Evolutionary conservation across 2,113 vertebrate genomes (phyloP).

Genomic region (Thalassoma bifasciatum): DNA sequence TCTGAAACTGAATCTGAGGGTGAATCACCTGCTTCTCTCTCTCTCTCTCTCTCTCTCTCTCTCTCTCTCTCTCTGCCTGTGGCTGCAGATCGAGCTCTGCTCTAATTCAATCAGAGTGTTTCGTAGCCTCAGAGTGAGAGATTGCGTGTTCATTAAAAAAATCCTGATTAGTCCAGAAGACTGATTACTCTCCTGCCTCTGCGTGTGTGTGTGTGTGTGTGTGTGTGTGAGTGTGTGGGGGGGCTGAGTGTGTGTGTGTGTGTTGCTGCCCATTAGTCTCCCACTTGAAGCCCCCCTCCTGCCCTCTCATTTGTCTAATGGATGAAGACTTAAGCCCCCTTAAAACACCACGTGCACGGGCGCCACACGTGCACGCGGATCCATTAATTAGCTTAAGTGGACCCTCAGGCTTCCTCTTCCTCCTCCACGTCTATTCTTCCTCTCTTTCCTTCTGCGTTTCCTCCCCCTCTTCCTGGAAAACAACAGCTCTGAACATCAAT

Average conservation of each 20-base stretch:
- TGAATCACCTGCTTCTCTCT: background rate
- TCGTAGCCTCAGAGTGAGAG: slow-evolving; percentile 50
- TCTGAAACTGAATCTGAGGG: background rate
- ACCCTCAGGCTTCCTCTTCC: slow-evolving; percentile 25
- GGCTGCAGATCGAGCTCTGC: slow-evolving; percentile 17
- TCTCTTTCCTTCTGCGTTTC: slow-evolving; percentile 6
- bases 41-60: no score
- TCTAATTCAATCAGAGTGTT: slow-evolving; percentile 59
- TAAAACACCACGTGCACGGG: slow-evolving; percentile 45
- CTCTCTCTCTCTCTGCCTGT: background rate
- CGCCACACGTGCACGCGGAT: slow-evolving; percentile 18
- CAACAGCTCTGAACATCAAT: slow-evolving; percentile 10
- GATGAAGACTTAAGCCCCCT: slow-evolving; percentile 60
- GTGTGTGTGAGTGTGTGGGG: background rate
- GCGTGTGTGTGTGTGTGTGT: background rate
- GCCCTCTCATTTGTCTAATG: slow-evolving; percentile 68
- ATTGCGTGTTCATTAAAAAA: slow-evolving; percentile 59
- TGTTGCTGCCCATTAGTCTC: slow-evolving; percentile 38
- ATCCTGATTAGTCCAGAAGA: slow-evolving; percentile 61
- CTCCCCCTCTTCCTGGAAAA: slow-evolving; percentile 25
- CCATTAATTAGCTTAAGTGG: slow-evolving; percentile 74
- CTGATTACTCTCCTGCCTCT: slow-evolving; percentile 36
- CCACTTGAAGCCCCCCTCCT: slow-evolving; percentile 47
- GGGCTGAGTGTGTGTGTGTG: background rate
- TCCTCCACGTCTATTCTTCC: background rate